Evolutionary conservation across 2,797 vertebrate genomes (phyloP).

Genomic region (Pogonophryne albipinna): DNA sequence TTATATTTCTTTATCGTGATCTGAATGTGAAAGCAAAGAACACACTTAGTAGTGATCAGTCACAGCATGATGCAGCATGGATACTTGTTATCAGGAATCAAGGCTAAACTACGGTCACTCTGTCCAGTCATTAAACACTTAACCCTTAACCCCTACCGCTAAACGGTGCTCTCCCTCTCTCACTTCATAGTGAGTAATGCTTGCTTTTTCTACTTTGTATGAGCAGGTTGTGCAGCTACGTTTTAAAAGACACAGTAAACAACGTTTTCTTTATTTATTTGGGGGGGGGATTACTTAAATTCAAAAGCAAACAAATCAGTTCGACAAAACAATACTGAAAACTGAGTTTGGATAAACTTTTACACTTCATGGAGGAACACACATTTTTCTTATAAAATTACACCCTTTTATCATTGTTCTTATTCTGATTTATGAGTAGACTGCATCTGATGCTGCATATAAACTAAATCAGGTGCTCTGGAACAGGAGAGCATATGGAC

Average conservation of each 20-base stretch:
- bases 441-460: not conserved
- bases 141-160: not conserved
- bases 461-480: not conserved
- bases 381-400: not conserved
- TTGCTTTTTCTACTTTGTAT: not conserved
- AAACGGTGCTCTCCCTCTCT: slow-evolving; percentile 5
- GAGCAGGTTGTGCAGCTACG: not conserved
- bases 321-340: not conserved
- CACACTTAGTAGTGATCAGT: not conserved
- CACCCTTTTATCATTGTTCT: not conserved
- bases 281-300: not conserved
- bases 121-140: not conserved
- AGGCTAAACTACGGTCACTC: not conserved
- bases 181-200: not conserved
- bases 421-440: not conserved
- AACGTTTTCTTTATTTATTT: not conserved
- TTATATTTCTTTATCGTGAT: not conserved
- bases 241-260: too few species aligned
- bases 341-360: not conserved
- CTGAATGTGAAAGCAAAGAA: not conserved
- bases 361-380: not conserved
- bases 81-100: not conserved
- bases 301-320: not conserved
- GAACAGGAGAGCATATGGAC: slow-evolving; percentile 8
- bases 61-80: not conserved